These are phyloP conservation scores for Balaeniceps rex DNA, from an alignment of 2,113 vertebrate genomes.

Conservation along the genomic window DNA sequence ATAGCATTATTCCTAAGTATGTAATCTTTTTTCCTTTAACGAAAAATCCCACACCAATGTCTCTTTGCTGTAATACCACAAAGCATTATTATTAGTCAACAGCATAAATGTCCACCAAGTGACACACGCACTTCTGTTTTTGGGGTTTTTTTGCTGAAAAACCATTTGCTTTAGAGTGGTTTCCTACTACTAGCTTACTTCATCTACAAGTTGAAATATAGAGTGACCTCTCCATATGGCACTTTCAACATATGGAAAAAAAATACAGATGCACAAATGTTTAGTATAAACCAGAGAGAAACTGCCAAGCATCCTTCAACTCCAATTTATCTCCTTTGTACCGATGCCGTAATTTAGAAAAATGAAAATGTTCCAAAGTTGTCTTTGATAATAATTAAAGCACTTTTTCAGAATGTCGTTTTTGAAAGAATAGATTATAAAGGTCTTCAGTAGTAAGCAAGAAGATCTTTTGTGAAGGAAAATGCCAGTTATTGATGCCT, in stretches of 20 bases:
- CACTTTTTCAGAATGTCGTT: background rate
- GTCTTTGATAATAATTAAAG: background rate
- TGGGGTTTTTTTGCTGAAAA: background rate
- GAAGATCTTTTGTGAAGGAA: background rate
- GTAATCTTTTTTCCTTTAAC: background rate
- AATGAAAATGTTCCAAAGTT: background rate
- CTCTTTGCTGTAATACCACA: background rate
- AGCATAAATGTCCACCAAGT: background rate
- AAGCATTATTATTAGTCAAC: slow-evolving; percentile 1
- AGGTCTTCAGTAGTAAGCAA: background rate
- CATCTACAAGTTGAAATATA: background rate
- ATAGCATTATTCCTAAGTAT: background rate
- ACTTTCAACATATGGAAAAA: background rate
- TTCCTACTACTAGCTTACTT: background rate
- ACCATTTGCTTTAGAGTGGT: background rate
- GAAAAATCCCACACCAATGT: background rate
- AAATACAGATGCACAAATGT: slow-evolving; percentile 24
- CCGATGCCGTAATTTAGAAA: background rate
- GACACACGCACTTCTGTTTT: background rate
- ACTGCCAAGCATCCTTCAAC: background rate
- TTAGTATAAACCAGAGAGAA: background rate
- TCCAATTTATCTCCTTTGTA: background rate
- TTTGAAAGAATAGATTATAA: background rate
- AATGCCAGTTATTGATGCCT: background rate
- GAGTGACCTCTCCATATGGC: slow-evolving; percentile 27